A percentile compares a stretch with the other conserved stretches of the same genome.
Conservation (phyloP, 2,113 vertebrate genomes). For the Leucoraja erinaceus region DNA sequence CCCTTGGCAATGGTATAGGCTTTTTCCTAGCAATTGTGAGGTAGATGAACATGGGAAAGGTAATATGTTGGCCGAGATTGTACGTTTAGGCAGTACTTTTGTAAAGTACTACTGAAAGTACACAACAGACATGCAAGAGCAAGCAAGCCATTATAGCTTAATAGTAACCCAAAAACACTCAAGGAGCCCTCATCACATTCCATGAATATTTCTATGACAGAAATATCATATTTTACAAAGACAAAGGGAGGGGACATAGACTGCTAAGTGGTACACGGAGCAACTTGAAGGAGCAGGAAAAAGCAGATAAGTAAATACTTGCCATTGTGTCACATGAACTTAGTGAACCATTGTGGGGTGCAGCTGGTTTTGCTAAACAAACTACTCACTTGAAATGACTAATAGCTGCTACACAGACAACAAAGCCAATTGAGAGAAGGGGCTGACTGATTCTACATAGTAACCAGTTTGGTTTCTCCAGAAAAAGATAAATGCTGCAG, state of each 20-base stretch:
- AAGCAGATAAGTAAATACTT: not conserved
- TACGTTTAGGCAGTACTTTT: not conserved
- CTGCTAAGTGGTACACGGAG: not conserved
- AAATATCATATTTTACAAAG: slow-evolving; percentile 26
- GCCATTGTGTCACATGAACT: not conserved
- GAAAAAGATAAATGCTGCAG: slow-evolving; percentile 33
- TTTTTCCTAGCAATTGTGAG: not conserved
- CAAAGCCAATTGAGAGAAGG: slow-evolving; percentile 35
- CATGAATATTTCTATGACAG: slow-evolving; percentile 10
- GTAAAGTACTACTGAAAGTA: not conserved
- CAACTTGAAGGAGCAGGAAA: not conserved
- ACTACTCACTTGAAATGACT: not conserved
- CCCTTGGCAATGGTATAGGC: slow-evolving; percentile 23
- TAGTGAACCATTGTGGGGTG: not conserved
- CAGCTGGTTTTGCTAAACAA: not conserved
- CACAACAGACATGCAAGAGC: slow-evolving; percentile 20
- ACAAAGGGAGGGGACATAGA: slow-evolving; percentile 19
- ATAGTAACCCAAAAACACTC: slow-evolving; percentile 15
- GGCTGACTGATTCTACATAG: slow-evolving; percentile 36
- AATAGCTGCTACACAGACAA: slow-evolving; percentile 20
- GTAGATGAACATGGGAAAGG: slow-evolving; percentile 15
- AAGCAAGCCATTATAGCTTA: not conserved
- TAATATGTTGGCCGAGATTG: not conserved
- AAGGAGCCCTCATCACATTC: slow-evolving; percentile 33
- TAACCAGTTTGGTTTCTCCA: not conserved